phyloP scores from a whole-genome alignment of 2,113 vertebrate species.

The Turdus rufiventris region DNA sequence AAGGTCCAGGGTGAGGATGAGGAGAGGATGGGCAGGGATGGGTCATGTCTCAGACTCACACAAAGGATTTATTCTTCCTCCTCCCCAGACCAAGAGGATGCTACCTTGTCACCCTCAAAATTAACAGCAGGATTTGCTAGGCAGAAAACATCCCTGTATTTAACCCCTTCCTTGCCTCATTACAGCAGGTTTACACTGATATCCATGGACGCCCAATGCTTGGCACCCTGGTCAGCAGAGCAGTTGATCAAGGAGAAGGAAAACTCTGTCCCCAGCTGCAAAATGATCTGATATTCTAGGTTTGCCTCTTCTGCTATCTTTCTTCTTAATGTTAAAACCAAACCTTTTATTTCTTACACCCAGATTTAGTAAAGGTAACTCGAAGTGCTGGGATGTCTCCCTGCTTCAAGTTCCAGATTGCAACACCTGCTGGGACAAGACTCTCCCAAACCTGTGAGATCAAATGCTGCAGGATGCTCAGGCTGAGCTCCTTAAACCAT shows the following conservation, averaged over 20 bases:
- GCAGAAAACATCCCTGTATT: neutral
- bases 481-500: neutral
- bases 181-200: neutral
- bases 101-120: neutral
- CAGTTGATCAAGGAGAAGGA: neutral
- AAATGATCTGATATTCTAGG: neutral
- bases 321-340: neutral
- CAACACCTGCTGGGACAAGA: neutral
- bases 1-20: neutral
- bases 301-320: neutral
- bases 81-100: neutral
- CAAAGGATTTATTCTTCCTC: neutral
- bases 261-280: neutral
- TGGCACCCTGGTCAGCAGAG: neutral
- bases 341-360: neutral
- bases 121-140: neutral
- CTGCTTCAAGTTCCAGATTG: neutral
- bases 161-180: neutral
- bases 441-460: neutral
- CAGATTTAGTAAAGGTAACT: neutral
- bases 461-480: neutral
- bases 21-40: accelerated
- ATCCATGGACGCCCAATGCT: neutral
- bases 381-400: neutral
- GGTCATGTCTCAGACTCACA: neutral